Evolutionary conservation across 2,888 invertebrate species (phyloP).

Genomic region (Elysia crispata): DNA sequence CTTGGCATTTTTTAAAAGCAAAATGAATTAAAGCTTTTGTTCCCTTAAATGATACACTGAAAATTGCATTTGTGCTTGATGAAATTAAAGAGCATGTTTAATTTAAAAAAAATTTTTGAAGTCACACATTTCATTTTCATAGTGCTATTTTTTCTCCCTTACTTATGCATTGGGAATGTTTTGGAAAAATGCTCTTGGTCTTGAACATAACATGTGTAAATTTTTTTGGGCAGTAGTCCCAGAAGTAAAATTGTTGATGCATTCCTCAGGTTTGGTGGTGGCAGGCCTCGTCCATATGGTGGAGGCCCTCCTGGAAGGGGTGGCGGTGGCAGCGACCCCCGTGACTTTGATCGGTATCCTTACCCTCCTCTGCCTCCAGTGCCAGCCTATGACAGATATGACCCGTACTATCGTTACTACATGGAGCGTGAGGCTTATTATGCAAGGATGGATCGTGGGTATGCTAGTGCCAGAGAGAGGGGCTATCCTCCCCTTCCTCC

Average conservation of each 20-base stretch:
- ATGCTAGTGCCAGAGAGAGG: conserved; percentile 57
- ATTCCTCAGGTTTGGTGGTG: conserved; percentile 46
- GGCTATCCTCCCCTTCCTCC: conserved; percentile 48
- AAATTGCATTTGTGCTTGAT: background rate
- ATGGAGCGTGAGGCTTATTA: conserved; percentile 63
- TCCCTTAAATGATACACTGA: background rate
- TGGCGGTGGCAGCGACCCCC: conserved; percentile 46
- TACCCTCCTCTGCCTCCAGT: conserved; percentile 48
- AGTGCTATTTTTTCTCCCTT: too few species aligned
- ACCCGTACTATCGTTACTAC: conserved; percentile 56
- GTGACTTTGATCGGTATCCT: conserved; percentile 46
- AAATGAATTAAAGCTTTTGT: background rate
- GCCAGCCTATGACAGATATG: conserved; percentile 52
- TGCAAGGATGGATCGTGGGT: conserved; percentile 57
- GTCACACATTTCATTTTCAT: too few species aligned
- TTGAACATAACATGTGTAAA: too few species aligned
- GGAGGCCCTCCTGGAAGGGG: conserved; percentile 51
- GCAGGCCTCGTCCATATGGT: conserved; percentile 54
- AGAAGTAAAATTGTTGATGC: too few species aligned
- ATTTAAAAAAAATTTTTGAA: too few species aligned
- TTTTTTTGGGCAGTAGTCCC: too few species aligned
- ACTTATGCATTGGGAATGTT: too few species aligned
- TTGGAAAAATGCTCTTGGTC: too few species aligned
- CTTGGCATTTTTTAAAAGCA: too few species aligned
- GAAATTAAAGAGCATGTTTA: background rate